A percentile compares a stretch with the other conserved stretches of the same genome.
Conservation (phyloP, 2,797 vertebrate genomes). For the Microtus californicus region DNA sequence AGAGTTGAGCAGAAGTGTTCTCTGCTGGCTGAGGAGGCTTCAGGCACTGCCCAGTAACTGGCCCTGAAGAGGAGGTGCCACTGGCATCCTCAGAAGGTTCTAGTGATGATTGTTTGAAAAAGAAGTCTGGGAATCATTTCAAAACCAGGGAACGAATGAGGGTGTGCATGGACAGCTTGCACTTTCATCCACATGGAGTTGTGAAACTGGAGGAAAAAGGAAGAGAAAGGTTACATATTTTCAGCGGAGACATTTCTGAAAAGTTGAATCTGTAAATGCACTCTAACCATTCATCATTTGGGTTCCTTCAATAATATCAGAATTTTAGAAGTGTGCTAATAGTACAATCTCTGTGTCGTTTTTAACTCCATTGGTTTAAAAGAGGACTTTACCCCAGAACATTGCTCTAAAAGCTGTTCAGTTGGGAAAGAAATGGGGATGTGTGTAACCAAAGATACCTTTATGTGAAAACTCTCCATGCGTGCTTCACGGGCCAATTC, state of each 20-base stretch:
- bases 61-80: not conserved
- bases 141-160: conserved; percentile 49
- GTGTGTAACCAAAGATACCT: not conserved
- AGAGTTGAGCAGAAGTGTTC: conserved; percentile 7
- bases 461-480: not conserved
- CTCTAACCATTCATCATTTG: conserved; percentile 58
- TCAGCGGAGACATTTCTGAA: conserved; percentile 13
- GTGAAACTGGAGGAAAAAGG: conserved; percentile 59
- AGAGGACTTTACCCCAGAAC: not conserved
- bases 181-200: conserved; percentile 69
- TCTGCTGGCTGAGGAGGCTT: conserved; percentile 18
- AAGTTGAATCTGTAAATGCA: conserved; percentile 18
- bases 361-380: conserved; percentile 66
- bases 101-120: conserved; percentile 63
- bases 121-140: conserved; percentile 61
- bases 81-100: not conserved
- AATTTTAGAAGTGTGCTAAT: conserved; percentile 60
- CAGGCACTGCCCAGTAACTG: conserved; percentile 33
- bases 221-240: conserved; percentile 40
- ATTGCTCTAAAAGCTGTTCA: conserved; percentile 33
- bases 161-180: conserved; percentile 29
- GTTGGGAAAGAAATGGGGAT: conserved; percentile 1
- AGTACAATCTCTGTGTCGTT: conserved; percentile 31
- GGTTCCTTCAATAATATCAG: conserved; percentile 23
- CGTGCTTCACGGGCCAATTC: not conserved